Percentiles rank a stretch among this genome's conserved stretches.
Conservation (phyloP, 2,113 vertebrate genomes). For the Rhynchomys soricoides region DNA sequence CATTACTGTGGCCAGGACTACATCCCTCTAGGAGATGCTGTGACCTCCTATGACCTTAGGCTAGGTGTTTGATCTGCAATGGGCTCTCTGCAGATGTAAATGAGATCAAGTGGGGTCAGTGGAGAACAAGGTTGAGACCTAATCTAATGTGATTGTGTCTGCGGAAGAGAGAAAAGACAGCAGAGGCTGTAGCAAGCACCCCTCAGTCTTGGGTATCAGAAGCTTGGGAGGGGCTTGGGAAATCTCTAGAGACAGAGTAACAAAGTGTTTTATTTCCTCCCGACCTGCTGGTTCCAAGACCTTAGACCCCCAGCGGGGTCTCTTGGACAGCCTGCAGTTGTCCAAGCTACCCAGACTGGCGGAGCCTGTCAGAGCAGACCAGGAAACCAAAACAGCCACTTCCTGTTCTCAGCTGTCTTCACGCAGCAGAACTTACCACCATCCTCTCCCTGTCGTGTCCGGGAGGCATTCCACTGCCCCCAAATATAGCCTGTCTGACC, state of each 20-base stretch:
- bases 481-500: not conserved
- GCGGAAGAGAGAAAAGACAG: not conserved
- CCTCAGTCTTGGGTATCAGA: not conserved
- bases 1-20: not conserved
- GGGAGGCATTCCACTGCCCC: not conserved
- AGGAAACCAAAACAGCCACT: not conserved
- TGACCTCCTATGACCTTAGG: not conserved
- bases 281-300: not conserved
- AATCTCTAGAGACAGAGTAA: not conserved
- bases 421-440: not conserved
- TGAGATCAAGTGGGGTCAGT: not conserved
- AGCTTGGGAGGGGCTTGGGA: not conserved
- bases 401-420: not conserved
- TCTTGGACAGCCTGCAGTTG: not conserved
- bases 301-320: not conserved
- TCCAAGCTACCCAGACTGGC: no score
- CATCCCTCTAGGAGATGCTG: not conserved
- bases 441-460: not conserved
- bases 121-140: not conserved
- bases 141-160: rapidly evolving
- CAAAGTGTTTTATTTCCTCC: not conserved
- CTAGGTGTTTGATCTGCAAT: not conserved
- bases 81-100: not conserved
- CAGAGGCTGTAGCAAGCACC: rapidly evolving
- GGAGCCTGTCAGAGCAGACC: not conserved